phyloP scores from a whole-genome alignment of 1,140 invertebrate genomes.

The Ganaspis sp. region DNA sequence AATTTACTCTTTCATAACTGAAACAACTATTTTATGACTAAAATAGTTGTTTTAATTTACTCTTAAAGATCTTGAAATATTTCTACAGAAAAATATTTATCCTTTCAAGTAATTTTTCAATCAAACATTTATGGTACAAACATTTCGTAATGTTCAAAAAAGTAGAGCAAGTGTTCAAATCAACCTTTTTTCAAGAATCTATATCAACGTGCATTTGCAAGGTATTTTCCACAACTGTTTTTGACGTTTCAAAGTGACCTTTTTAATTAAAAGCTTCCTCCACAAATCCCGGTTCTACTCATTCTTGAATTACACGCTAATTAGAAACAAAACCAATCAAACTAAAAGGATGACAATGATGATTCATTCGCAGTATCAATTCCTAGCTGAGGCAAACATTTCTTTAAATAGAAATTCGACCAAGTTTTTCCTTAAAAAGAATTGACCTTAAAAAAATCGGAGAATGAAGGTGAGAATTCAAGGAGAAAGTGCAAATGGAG shows the following conservation, averaged over 20 bases:
- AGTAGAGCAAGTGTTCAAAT: too few species aligned
- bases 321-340: neutral
- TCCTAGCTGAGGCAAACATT: neutral
- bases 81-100: too few species aligned
- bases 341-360: neutral
- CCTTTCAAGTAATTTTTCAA: too few species aligned
- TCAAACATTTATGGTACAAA: too few species aligned
- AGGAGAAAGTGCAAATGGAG: neutral
- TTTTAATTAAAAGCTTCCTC: neutral
- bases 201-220: too few species aligned
- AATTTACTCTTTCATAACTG: too few species aligned
- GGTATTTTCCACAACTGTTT: too few species aligned
- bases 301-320: neutral
- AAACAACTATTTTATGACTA: too few species aligned
- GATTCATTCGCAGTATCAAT: neutral
- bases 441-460: neutral
- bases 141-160: too few species aligned
- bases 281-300: neutral
- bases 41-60: too few species aligned
- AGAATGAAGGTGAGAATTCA: neutral
- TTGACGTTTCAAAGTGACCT: neutral
- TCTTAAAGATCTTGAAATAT: too few species aligned
- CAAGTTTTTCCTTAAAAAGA: neutral
- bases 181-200: too few species aligned
- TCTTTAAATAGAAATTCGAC: neutral